phyloP scores from a whole-genome alignment of 92 coral and sea anemone genomes.

The Pocillopora meandrina region DNA sequence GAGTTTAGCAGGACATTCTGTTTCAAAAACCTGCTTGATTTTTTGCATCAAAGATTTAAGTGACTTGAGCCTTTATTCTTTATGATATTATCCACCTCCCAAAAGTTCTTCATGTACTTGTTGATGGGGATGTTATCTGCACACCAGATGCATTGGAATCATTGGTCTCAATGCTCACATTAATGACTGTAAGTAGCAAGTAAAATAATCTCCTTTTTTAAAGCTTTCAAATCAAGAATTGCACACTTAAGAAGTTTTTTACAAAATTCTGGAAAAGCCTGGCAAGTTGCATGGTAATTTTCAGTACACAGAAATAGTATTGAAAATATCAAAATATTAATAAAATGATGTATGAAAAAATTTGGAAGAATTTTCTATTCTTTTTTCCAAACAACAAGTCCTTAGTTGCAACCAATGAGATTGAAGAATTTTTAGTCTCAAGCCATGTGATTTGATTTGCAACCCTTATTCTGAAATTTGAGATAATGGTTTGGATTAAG shows the following conservation, averaged over 20 bases:
- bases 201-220: not conserved
- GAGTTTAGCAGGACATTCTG: not conserved
- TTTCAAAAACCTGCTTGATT: not conserved
- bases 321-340: no score
- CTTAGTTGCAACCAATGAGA: no score
- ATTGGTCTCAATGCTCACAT: not conserved
- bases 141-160: conserved; percentile 36
- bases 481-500: no score
- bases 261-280: not conserved
- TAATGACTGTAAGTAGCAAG: conserved; percentile 21
- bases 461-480: no score
- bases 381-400: no score
- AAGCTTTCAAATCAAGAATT: not conserved
- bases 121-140: conserved; percentile 27
- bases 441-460: no score
- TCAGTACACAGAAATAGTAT: no score
- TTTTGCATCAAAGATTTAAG: not conserved
- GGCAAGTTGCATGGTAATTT: not conserved
- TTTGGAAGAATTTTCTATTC: no score
- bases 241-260: not conserved
- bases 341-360: no score
- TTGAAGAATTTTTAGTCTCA: no score
- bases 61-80: conserved; percentile 4
- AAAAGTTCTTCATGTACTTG: not conserved
- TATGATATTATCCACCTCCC: conserved; percentile 20